Evolutionary conservation across 2,113 vertebrate species (phyloP), one percentile per base, ranked within the genome.

Genomic region (Onychostoma macrolepis): DNA sequence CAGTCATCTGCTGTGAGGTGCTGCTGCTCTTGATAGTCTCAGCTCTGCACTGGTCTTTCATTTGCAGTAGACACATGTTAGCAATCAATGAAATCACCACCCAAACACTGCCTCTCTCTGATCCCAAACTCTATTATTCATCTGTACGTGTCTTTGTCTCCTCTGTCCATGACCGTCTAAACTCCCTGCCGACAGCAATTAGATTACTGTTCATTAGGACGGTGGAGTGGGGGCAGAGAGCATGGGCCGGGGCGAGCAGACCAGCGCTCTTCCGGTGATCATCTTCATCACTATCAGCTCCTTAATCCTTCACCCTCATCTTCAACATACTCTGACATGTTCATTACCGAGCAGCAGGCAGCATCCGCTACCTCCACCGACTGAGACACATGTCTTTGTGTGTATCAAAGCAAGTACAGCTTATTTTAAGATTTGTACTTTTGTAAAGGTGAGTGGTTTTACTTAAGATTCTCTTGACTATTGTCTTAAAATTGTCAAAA

Each of bases 291-390:
- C 94, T 94, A 94, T 93, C 94, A 91, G 92, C 92, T 92, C 90
- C 89, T 94, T 94, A 94, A 94, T 94, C 93, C 93, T 92, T 95
- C 89, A 92, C 93, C 92, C 91, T 93, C 93, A 90, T 93, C 92
- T 92, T 93, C 90, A 91, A 91, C 89, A 88, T 88, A 91, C 89
- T 85, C 90, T 91, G 88, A 89, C 91, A 94, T 89, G 86, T 93
- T 95, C 93, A 94, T 95, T 94, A 93, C 90, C 90, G 89, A 90
- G 87, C 84, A 80, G 87, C 28, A 77, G 88, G 89, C 89, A n/a
- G 78, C 53, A 38, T 80, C 78, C 24, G 78, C 78, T 61, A 26
- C 78, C 30, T 80, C 80, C 88, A 85, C 89, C 85, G 89, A 92
- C 90, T 89, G 71, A 91, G 86, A 75, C 83, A 67, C 19, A 56